Base-by-base conservation (phyloP, 2,797 vertebrate genomes). In the Scolopax rusticola region DNA sequence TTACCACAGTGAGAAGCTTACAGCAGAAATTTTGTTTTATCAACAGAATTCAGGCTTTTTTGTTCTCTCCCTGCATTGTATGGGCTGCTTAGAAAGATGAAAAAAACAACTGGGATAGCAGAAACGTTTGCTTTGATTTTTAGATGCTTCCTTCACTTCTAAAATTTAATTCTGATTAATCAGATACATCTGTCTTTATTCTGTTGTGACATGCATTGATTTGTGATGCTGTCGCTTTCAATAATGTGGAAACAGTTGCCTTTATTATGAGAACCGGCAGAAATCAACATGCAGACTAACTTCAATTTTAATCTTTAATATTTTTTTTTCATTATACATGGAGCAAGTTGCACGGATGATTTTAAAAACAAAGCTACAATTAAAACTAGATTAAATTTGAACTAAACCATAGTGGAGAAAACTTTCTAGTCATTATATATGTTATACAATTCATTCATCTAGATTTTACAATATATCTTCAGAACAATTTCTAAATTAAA, bases 91-190 rank as follows among this genome's bases (percentile, higher is more conserved):
- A 90, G 85, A 64, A 96, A 83, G 30, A 84, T 27, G 65, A 71
- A 85, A 91, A 84, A 91, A 41, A n/a, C 51, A 89, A 56, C 67
- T 63, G 53, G 36, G 40, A 61, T 80, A 85, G 84, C 75, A 95
- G 87, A 94, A 92, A 76, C 91, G 68, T 97, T 98, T 98, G 89
- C 96, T 98, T 98, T 98, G 93, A 96, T 98, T 98, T 97, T 98
- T 96, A 95, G 79, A 96, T 96, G 94, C 97, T 98, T 98, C 95
- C 94, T 96, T 96, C 91, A 64, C 92, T 92, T 95, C 82, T 96
- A 89, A 97, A 97, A 97, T 97, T 96, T 97, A 98, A 97, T 98
- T 98, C 96, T 97, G 97, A 97, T 98, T 98, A 98, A 98, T 98
- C 97, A 97, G 97, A 93, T 95, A 91, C 96, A 98, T 97, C 96